Evolutionary conservation across 2,888 invertebrate species (phyloP), one percentile per base, ranked within the genome.

Genomic region (Sceliomorpha sp.): DNA sequence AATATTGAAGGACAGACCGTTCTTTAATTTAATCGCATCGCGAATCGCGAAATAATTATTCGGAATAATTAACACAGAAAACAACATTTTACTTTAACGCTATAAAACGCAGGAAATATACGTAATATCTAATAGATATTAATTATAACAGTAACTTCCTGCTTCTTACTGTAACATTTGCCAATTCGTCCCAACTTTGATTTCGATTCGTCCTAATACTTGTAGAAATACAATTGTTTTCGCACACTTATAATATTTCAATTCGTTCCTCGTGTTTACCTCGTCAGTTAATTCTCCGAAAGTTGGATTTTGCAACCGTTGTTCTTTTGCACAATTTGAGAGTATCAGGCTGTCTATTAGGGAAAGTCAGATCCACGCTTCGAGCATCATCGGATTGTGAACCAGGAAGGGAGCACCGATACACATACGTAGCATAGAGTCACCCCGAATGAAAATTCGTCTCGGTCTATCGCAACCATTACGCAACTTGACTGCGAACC

Each of bases 401-500:
- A 14, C 17, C 47, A 8, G 6, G 2, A 17, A 40, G 12, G 20
- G 24, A 24, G 1, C 32, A 47, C 20, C 15, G 32, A n/a, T 14
- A 27, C 20, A 17, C 55, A 37, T 55, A 26, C 24, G 45, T 40
- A 17, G 36, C 37, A 17, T 31, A 17, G 10, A 32, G 17, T 47
- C 31, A 51, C 62, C 45, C 56, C 36, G 40, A 50, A 24, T 9
- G 8, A 20, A 71, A 59, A 83, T 86, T 86, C 78, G 82, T 75
- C 74, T 76, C 82, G 83, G 80, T 79, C 76, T 80, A 85, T 78
- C 78, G 75, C 71, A 55, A 58, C 77, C 82, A 78, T 80, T 79
- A 80, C 80, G 79, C 78, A 83, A 84, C 79, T 80, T 76, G 80
- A 86, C 86, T 86, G 86, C 85, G 86, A 86, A 86, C 85, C 84